A percentile compares a stretch with the other conserved stretches of the same genome.
Evolutionary conservation across 2,113 vertebrate genomes (phyloP).

Genomic region (Smithornis capensis): DNA sequence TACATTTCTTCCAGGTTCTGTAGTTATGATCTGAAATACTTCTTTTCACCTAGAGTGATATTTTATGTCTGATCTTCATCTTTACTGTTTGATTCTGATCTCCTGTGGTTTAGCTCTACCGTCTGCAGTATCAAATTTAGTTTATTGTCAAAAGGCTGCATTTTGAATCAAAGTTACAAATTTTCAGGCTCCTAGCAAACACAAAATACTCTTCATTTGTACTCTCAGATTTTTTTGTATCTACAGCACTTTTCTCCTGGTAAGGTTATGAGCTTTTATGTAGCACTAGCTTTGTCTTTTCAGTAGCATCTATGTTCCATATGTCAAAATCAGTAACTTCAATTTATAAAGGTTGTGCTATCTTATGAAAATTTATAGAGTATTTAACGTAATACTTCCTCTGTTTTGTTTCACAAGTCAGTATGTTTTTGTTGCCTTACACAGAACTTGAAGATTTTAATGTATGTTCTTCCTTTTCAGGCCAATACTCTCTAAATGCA

Average conservation of each 20-base stretch:
- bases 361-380: not conserved
- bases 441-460: not conserved
- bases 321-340: not conserved
- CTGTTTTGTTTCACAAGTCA: not conserved
- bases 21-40: not conserved
- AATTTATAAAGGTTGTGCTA: not conserved
- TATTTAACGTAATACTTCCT: not conserved
- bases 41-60: not conserved
- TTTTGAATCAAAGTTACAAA: constrained; percentile 23
- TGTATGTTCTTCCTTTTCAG: not conserved
- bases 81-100: not conserved
- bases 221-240: not conserved
- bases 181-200: not conserved
- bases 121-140: not conserved
- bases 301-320: not conserved
- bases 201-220: not conserved
- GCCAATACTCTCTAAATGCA: not conserved
- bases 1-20: not conserved
- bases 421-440: not conserved
- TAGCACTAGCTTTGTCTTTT: not conserved
- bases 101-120: not conserved
- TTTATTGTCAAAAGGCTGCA: not conserved
- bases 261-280: not conserved
- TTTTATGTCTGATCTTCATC: not conserved
- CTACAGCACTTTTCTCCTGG: not conserved